phyloP scores from a whole-genome alignment of 2,113 vertebrate species.

The Aramus guarauna region DNA sequence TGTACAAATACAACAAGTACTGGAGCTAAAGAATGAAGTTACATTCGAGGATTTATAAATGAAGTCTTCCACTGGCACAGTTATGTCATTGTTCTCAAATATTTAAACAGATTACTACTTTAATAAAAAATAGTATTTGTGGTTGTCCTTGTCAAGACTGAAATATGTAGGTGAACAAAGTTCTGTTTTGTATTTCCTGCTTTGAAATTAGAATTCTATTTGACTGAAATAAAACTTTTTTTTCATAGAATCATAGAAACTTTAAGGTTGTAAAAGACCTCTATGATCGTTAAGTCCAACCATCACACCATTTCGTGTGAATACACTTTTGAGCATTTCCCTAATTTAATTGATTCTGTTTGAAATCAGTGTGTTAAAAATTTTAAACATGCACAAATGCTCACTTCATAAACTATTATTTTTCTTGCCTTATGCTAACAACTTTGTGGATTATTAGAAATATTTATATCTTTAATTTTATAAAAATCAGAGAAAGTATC shows the following conservation, averaged over 20 bases:
- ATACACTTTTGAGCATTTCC: not conserved
- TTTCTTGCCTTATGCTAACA: not conserved
- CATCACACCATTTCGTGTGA: not conserved
- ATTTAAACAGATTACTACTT: not conserved
- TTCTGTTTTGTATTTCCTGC: not conserved
- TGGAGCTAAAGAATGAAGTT: not conserved
- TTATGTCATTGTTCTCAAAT: not conserved
- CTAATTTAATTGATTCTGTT: not conserved
- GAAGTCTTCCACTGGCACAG: not conserved
- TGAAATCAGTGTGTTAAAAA: conserved; percentile 2
- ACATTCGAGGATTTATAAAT: conserved; percentile 21
- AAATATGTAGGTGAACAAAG: not conserved
- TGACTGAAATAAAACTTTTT: not conserved
- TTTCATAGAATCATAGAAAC: no score
- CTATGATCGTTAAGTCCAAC: no score
- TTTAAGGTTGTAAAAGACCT: no score
- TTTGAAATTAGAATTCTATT: not conserved
- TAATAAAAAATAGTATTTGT: not conserved
- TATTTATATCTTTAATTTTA: not conserved
- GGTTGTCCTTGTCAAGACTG: not conserved
- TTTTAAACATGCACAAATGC: not conserved
- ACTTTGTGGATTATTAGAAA: not conserved
- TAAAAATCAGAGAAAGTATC: not conserved
- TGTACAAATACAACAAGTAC: not conserved
- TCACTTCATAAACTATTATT: not conserved